These are phyloP conservation scores for Oryzias celebensis DNA, from an alignment of 2,113 vertebrate genomes.

Conservation along the genomic window DNA sequence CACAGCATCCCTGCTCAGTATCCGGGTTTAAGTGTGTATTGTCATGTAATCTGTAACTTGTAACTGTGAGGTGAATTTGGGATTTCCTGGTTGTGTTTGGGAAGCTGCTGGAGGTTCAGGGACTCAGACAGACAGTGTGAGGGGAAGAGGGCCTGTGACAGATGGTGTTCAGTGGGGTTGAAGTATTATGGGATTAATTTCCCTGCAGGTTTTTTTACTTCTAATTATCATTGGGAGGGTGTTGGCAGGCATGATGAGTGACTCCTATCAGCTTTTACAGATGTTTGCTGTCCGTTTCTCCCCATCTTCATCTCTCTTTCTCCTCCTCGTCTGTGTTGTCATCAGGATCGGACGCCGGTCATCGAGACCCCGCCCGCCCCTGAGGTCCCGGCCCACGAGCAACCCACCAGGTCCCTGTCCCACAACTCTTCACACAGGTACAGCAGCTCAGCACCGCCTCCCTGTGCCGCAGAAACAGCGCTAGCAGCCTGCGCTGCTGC, in stretches of 20 bases:
- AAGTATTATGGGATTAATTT: slow-evolving; percentile 73
- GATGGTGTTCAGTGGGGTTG: slow-evolving; percentile 68
- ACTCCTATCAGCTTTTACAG: slow-evolving; percentile 13
- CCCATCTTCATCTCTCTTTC: not conserved
- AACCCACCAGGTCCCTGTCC: slow-evolving; percentile 50
- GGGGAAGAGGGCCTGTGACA: slow-evolving; percentile 41
- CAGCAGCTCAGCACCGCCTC: slow-evolving; percentile 8
- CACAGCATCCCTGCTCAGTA: too few relatives aligned
- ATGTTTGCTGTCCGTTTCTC: slow-evolving; percentile 14
- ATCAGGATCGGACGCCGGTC: slow-evolving; percentile 59
- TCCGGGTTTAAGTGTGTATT: too few relatives aligned
- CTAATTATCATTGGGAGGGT: slow-evolving; percentile 53
- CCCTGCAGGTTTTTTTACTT: slow-evolving; percentile 54
- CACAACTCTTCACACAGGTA: slow-evolving; percentile 72
- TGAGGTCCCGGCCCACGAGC: slow-evolving; percentile 47
- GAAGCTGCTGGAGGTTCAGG: too few relatives aligned
- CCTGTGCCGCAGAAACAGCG: not conserved
- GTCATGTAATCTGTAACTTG: too few relatives aligned
- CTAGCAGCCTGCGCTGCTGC: slow-evolving; percentile 18
- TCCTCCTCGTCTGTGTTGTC: not conserved
- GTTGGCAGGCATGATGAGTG: slow-evolving; percentile 3
- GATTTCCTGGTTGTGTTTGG: too few relatives aligned
- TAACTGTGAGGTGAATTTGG: too few relatives aligned
- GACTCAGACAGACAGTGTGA: not conserved
- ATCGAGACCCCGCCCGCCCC: slow-evolving; percentile 59